phyloP scores from a whole-genome alignment of 2,113 vertebrate genomes.

The Lathamus discolor region DNA sequence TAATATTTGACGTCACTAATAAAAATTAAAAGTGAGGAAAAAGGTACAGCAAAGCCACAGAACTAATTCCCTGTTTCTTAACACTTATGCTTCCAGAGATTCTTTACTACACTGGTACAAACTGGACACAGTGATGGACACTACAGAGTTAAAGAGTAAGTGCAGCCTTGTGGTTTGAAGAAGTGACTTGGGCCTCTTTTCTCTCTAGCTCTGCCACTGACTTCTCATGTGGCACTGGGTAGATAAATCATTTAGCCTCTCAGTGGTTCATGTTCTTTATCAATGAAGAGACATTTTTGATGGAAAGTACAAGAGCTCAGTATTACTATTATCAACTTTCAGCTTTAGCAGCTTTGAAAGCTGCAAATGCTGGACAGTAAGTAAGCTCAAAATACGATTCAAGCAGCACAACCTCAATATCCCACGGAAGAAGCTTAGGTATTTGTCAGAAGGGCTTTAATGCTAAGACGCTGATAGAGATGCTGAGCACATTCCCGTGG shows the following conservation, averaged over 20 bases:
- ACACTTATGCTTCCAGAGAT: background rate
- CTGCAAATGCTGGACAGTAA: background rate
- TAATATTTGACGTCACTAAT: background rate
- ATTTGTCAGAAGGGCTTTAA: background rate
- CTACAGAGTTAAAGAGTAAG: background rate
- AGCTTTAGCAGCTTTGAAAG: background rate
- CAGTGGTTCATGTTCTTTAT: background rate
- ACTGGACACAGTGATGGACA: background rate
- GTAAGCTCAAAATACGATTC: background rate
- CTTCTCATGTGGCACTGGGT: background rate
- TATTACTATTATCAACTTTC: background rate
- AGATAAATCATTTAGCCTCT: background rate
- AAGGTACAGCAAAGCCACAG: background rate
- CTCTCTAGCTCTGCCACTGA: background rate
- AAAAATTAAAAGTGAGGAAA: background rate
- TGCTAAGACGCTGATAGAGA: background rate
- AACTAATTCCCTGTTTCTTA: background rate
- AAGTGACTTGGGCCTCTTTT: background rate
- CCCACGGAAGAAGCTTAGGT: background rate
- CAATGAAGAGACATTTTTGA: background rate
- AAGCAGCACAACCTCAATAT: background rate
- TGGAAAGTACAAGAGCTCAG: background rate
- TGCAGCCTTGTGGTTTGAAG: background rate
- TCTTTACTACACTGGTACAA: background rate
- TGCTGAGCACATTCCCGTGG: background rate